Evolutionary conservation across 64 coral and sea anemone genomes (phyloP), one percentile per base, ranked within the genome.

Genomic region (Stylophora pistillata): DNA sequence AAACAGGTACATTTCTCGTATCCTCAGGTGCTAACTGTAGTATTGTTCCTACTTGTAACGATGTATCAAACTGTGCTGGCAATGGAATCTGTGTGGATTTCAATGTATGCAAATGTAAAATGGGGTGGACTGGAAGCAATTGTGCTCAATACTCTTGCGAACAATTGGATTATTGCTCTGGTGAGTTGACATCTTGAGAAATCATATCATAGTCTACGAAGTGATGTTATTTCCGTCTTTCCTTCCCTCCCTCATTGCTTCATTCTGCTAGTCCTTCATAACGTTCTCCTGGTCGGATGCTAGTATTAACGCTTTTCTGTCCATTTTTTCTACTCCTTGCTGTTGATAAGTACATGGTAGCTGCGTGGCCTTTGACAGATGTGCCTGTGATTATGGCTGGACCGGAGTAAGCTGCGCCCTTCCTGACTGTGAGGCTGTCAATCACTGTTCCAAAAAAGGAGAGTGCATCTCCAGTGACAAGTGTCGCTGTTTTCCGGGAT

Each of bases 401-500:
- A 87, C 82, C 31, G 90, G 90, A 28, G 72, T 53, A 21, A 92
- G 90, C 54, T 92, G 90, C 56, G 74, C 83, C 2, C 62, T 87
- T 73, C 82, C 90, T 72, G 83, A 92, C 63, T 92, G 90, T 71
- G 14, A 58, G 58, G 83, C 47, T 60, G 90, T 92, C 28, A 72
- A 73, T 78, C 74, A 92, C 2, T 92, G 90, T 29, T 87, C 83
- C 54, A 74, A 62, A 10, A 34, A 87, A 74, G 90, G 90, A 78
- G 74, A 86, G 61, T 92, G 90, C 55, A 76, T 87, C 18, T 30
- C 90, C 26, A 55, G 37, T 21, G 77, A 92, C 54, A 65, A 55
- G 30, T 92, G 90, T 11, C 90, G 83, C 1, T 92, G 90, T 73
- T 80, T 79, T 55, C 83, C 84, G 37, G 90, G 90, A 61, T 92